Conservation (phyloP, 2,797 vertebrate genomes). For the Centropyge bicolor region DNA sequence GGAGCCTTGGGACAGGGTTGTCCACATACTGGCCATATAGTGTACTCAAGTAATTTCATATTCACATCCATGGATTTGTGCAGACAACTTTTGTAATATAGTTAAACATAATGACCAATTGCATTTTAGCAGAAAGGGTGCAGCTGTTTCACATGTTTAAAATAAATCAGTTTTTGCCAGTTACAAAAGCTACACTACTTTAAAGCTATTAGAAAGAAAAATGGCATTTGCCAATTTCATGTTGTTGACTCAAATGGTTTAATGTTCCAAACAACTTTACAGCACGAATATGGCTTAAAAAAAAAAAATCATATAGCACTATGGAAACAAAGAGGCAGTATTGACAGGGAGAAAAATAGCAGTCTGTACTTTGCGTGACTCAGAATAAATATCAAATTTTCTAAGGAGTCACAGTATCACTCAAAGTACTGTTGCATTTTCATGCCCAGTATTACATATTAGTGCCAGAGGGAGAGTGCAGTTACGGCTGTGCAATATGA, state of each 20-base stretch:
- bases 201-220: not conserved
- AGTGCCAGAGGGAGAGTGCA: constrained; percentile 6
- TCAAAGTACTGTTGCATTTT: constrained; percentile 5
- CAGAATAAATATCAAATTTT: not conserved
- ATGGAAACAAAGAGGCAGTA: not conserved
- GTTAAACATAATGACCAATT: not conserved
- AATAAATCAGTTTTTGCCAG: not conserved
- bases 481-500: no score
- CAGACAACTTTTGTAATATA: not conserved
- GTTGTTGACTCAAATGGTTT: not conserved
- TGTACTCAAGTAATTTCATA: not conserved
- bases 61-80: not conserved
- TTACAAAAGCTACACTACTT: not conserved
- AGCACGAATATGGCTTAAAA: not conserved
- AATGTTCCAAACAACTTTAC: not conserved
- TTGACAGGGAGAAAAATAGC: not conserved
- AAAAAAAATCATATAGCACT: not conserved
- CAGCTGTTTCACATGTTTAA: not conserved
- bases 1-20: not conserved
- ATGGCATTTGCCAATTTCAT: constrained; percentile 1
- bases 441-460: not conserved
- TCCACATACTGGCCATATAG: not conserved
- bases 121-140: not conserved
- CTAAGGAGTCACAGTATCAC: not conserved
- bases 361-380: constrained; percentile 23